Conservation (phyloP, 2,113 vertebrate genomes). For the Microtus montanus region DNA sequence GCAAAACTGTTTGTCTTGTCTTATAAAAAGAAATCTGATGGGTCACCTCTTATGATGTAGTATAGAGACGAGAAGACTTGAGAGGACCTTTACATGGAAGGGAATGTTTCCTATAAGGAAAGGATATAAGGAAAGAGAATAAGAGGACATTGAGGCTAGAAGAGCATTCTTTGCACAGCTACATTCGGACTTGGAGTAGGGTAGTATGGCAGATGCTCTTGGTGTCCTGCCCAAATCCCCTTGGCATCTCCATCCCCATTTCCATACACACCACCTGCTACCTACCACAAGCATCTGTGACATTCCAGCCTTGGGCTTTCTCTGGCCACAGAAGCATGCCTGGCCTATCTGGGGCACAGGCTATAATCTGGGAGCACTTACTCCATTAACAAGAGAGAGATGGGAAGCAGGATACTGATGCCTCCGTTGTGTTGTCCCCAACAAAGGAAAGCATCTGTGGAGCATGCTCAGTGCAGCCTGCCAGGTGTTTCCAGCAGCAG, state of each 20-base stretch:
- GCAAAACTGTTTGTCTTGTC: not conserved
- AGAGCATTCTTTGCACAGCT: slow-evolving; percentile 1
- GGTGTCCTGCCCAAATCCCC: slow-evolving; percentile 54
- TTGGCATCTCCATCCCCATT: slow-evolving; percentile 11
- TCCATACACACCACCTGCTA: slow-evolving; percentile 69
- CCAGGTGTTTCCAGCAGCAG: not conserved
- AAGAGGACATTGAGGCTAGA: not conserved
- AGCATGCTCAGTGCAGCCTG: not conserved
- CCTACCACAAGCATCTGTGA: slow-evolving; percentile 64
- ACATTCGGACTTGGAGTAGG: not conserved
- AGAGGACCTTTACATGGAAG: not conserved
- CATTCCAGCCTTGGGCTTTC: slow-evolving; percentile 31
- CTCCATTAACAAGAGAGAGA: not conserved
- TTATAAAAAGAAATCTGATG: not conserved
- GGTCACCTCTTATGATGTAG: not conserved
- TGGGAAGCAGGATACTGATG: not conserved
- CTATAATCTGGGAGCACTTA: not conserved
- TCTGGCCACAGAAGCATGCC: slow-evolving; percentile 23
- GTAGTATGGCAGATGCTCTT: slow-evolving; percentile 21
- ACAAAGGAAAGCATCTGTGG: not conserved
- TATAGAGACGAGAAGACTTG: not conserved
- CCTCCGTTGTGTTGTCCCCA: not conserved
- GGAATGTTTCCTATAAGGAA: not conserved
- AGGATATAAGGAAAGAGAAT: not conserved
- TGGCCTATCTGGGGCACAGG: not conserved